A percentile compares a stretch with the other conserved stretches of the same genome.
Evolutionary conservation across 2,888 invertebrate species (phyloP).

Genomic region (Cephus spinipes): DNA sequence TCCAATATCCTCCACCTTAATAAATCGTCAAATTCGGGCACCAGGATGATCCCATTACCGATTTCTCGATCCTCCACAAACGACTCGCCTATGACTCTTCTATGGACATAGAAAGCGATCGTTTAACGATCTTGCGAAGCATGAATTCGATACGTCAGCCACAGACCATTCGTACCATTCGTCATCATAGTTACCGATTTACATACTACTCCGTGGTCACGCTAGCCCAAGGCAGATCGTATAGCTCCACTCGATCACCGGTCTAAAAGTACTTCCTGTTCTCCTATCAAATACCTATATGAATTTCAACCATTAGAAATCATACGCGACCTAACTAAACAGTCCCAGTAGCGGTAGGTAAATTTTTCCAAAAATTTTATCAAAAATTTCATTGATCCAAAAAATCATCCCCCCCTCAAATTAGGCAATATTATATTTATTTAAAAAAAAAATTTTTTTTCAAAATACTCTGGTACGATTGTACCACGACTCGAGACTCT

Average conservation of each 20-base stretch:
- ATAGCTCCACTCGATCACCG: not conserved
- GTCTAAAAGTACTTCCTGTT: not conserved
- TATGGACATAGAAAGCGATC: not conserved
- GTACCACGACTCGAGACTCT: not conserved
- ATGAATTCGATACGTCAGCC: constrained; percentile 4
- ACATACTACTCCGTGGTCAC: not conserved
- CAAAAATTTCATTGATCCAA: not conserved
- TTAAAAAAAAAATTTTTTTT: not conserved
- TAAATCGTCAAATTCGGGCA: not conserved
- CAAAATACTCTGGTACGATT: not conserved
- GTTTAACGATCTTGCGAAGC: constrained; percentile 5
- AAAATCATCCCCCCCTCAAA: not conserved
- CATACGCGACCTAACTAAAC: not conserved
- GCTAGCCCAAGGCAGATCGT: not conserved
- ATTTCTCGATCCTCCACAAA: not conserved
- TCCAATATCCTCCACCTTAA: not conserved
- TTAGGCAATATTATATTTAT: not conserved
- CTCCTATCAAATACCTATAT: not conserved
- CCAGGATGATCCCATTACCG: not conserved
- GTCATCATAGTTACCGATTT: constrained; percentile 5
- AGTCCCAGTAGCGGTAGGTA: not conserved
- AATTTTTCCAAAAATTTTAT: no score
- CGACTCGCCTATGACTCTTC: not conserved
- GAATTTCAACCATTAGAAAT: not conserved
- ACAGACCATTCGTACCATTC: not conserved